Evolutionary conservation across 2,113 vertebrate species (phyloP).

Genomic region (Saguinus midas): DNA sequence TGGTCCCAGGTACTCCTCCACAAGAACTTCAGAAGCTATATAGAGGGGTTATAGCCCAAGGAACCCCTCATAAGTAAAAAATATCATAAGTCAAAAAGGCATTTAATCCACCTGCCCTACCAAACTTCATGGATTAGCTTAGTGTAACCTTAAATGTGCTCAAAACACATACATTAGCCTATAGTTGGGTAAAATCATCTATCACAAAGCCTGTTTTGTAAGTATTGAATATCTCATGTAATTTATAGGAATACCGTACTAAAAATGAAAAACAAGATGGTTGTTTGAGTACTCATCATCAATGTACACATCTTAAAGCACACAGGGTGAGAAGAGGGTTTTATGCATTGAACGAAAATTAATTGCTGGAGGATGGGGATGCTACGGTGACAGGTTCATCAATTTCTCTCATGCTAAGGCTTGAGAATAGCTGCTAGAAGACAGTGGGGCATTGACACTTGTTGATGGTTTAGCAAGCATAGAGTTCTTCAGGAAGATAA

Average conservation of each 20-base stretch:
- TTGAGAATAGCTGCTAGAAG: background rate
- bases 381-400: background rate
- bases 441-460: background rate
- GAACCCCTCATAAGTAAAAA: background rate
- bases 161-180: background rate
- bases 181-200: background rate
- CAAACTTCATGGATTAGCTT: background rate
- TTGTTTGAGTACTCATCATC: background rate
- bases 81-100: background rate
- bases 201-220: background rate
- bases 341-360: background rate
- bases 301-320: background rate
- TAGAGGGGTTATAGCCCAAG: background rate
- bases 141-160: background rate
- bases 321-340: background rate
- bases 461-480: background rate
- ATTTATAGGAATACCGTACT: background rate
- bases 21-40: background rate
- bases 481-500: background rate
- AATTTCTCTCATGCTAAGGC: background rate
- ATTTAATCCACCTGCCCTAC: background rate
- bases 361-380: background rate
- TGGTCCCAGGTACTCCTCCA: background rate
- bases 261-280: background rate
- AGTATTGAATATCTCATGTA: background rate